Percentiles rank a stretch among this genome's conserved stretches.
Conservation (phyloP, 2,113 vertebrate species). For the Engystomops pustulosus region DNA sequence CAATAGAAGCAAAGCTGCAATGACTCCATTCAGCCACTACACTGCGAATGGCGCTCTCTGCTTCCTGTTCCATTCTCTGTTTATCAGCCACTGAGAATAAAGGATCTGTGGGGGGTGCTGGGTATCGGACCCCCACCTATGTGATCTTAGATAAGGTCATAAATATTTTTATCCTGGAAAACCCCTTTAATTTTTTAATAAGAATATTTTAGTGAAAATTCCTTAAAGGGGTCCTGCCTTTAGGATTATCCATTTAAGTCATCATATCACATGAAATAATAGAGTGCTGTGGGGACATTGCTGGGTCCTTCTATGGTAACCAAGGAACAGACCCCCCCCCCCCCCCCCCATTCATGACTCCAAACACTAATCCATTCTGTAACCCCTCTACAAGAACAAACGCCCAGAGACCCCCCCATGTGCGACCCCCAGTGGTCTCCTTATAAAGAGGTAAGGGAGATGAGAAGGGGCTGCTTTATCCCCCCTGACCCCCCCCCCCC, state of each 20-base stretch:
- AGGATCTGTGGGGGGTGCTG: no score
- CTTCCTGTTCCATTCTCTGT: no score
- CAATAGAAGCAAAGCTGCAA: no score
- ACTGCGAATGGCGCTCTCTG: no score
- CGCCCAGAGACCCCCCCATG: conserved; percentile 62
- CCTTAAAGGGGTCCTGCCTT: no score
- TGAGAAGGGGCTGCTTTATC: conserved; percentile 55
- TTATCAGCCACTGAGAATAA: no score
- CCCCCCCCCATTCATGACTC: conserved; percentile 66
- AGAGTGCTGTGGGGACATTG: neutral
- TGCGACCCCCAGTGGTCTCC: conserved; percentile 60
- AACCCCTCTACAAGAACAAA: conserved; percentile 62
- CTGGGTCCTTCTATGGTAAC: conserved; percentile 57
- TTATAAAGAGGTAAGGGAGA: conserved; percentile 42
- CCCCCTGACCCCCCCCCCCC: conserved; percentile 40
- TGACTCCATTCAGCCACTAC: no score
- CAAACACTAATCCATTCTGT: conserved; percentile 69
- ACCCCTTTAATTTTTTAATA: no score
- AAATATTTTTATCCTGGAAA: no score
- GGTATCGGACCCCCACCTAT: no score
- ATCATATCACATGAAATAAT: neutral
- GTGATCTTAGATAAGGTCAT: no score
- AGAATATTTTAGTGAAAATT: no score
- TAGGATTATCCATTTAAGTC: neutral
- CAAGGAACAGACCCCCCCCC: conserved; percentile 60